phyloP scores from a whole-genome alignment of 2,113 vertebrate genomes.

The Myiozetetes cayanensis region DNA sequence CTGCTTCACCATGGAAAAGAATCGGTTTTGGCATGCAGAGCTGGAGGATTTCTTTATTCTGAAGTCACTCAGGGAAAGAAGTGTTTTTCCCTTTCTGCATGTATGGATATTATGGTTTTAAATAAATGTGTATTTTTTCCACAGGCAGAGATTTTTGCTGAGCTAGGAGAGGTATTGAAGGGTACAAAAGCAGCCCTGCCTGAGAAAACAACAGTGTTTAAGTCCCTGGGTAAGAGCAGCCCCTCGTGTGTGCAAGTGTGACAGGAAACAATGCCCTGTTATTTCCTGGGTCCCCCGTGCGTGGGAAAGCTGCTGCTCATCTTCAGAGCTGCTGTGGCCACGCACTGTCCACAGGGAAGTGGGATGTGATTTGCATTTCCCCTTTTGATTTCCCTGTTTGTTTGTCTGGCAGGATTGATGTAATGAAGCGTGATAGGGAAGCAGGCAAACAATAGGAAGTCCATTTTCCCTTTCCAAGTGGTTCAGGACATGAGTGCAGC shows the following conservation, averaged over 20 bases:
- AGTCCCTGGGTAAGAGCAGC: conserved; percentile 87
- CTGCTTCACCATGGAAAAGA: neutral
- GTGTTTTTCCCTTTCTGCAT: neutral
- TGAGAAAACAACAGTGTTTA: conserved; percentile 94
- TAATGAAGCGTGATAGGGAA: conserved; percentile 9
- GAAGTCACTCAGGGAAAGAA: neutral
- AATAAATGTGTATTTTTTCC: conserved; percentile 13
- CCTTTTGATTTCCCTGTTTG: neutral
- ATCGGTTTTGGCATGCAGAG: neutral
- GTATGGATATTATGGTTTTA: neutral
- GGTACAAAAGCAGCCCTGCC: conserved; percentile 81
- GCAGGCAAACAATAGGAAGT: neutral
- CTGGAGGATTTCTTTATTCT: neutral
- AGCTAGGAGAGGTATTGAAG: conserved; percentile 91
- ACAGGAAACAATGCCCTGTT: conserved; percentile 29
- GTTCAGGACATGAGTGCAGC: neutral
- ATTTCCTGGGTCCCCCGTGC: neutral
- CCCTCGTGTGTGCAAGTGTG: neutral
- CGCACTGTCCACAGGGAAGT: neutral
- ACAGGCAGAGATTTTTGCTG: conserved; percentile 89
- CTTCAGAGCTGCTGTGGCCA: neutral
- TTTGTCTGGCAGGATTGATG: neutral
- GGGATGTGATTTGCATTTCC: neutral
- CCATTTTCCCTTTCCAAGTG: neutral
- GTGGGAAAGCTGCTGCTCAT: conserved; percentile 25